These are phyloP conservation scores for Leucoraja erinaceus DNA, from an alignment of 2,113 vertebrate genomes.

Conservation along the genomic window DNA sequence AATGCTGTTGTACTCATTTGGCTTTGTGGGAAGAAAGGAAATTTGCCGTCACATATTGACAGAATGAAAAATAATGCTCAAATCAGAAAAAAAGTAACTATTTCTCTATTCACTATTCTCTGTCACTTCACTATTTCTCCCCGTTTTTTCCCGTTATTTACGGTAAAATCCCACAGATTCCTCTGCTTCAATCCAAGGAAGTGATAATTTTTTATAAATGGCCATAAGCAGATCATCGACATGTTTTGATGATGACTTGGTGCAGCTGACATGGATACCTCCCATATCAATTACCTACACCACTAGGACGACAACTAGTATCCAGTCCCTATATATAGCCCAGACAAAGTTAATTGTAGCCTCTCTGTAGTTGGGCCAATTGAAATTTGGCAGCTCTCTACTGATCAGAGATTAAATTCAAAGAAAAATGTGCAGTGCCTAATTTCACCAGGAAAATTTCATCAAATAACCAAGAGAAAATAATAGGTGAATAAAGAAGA, in stretches of 20 bases:
- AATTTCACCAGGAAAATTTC: neutral
- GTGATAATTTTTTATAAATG: constrained; percentile 46
- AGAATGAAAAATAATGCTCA: neutral
- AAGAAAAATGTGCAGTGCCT: neutral
- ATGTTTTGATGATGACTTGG: neutral
- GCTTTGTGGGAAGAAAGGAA: constrained; percentile 50
- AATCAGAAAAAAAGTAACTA: constrained; percentile 4
- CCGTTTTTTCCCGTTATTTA: neutral
- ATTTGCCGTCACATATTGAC: neutral
- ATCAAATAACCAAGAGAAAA: neutral
- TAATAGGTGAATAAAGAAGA: too few species aligned
- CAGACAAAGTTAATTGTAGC: neutral
- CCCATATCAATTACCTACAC: neutral
- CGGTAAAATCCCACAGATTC: neutral
- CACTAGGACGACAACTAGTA: neutral
- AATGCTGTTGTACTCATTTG: constrained; percentile 53
- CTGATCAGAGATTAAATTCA: neutral
- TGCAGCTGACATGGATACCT: neutral
- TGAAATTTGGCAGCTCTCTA: neutral
- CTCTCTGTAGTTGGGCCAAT: neutral
- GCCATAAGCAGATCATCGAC: neutral
- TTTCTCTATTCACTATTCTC: too few species aligned
- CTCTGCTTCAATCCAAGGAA: neutral
- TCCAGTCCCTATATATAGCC: neutral
- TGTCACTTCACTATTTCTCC: neutral